Evolutionary conservation across 1,140 invertebrate species (phyloP).

Genomic region (Diorhabda sublineata): DNA sequence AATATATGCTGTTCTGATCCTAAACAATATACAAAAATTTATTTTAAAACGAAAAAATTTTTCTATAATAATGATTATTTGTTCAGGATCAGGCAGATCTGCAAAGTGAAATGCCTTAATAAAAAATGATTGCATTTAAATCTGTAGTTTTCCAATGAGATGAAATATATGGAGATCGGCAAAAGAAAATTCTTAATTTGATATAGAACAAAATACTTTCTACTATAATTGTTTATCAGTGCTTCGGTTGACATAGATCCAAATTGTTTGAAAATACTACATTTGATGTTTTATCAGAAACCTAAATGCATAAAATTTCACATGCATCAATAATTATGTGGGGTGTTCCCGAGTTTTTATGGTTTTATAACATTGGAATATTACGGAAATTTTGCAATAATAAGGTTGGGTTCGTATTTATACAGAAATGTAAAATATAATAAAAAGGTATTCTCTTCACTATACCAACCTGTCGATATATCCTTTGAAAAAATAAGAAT

Average conservation of each 20-base stretch:
- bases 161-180: no score
- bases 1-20: neutral
- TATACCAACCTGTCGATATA: conserved; percentile 9
- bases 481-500: conserved; percentile 4
- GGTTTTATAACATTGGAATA: neutral
- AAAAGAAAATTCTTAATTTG: no score
- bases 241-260: no score
- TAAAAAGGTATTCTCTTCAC: neutral
- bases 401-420: neutral
- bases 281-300: no score
- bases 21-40: neutral
- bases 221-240: no score
- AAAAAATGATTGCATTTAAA: neutral
- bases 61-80: neutral
- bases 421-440: neutral
- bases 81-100: neutral
- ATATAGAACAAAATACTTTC: no score
- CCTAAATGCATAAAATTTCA: no score
- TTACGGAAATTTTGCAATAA: neutral
- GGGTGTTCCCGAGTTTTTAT: no score
- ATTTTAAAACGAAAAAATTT: neutral
- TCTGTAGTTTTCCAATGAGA: neutral
- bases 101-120: neutral
- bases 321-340: no score
- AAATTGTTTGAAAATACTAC: no score